Base-by-base conservation (phyloP, 2,797 vertebrate species). In the Cyprinodon diabolis region DNA sequence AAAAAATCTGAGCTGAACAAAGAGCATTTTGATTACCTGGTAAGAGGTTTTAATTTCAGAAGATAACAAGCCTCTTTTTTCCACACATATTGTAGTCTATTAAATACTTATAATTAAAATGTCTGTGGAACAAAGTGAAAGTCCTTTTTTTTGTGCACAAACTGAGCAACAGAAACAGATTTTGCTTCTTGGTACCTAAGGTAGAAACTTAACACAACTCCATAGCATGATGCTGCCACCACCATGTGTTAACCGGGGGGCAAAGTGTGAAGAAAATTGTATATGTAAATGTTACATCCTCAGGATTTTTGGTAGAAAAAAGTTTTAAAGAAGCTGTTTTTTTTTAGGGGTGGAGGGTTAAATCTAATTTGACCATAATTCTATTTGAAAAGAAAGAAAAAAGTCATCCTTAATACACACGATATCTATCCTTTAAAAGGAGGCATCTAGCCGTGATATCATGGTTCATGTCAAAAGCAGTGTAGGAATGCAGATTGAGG, bases 401-500 rank as follows among this genome's bases (percentile, higher is more conserved):
- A 40, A 62, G 35, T 7, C 19, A 7, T 35, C 25, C 47, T 52
- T 37, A 54, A 52, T 13, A 52, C 23, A 40, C 9, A 6, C 25
- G 30, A 2, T 40, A 19, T 45, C 19, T n/a, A n/a, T 63, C 60
- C 37, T 63, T 43, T 45, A 43, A 63, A 63, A 58, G 30, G 68
- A 75, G 79, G 49, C 45, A 12, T 49, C 51, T 71, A 69, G 55
- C 51, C 23, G 15, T 19, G 0, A 66, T 66, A 68, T 80, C 74
- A 73, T 69, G 74, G 69, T 48, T 76, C 60, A 73, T 76, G 66
- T 83, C 85, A 85, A 62, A 51, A 58, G 56, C 75, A 74, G 68
- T 72, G 67, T 45, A 60, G 70, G 65, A 86, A 87, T 83, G 77
- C 49, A 78, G 79, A 85, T 14, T 7, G 58, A 84, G 65, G 60